phyloP scores from a whole-genome alignment of 2,888 invertebrate genomes.

The Eurytoma adleriae region DNA sequence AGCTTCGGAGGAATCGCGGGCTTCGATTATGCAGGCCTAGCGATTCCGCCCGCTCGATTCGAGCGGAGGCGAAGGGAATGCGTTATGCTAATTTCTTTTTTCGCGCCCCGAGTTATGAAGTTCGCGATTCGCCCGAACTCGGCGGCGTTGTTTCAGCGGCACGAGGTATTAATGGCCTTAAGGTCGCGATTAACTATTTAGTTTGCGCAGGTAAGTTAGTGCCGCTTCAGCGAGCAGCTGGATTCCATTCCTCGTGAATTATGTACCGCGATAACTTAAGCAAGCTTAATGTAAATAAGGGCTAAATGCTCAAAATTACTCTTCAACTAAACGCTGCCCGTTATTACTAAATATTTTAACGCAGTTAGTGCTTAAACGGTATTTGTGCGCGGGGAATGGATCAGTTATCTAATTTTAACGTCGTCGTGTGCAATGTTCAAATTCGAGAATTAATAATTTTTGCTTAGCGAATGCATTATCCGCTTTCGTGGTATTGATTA shows the following conservation, averaged over 20 bases:
- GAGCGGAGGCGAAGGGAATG: neutral
- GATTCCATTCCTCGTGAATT: conserved; percentile 17
- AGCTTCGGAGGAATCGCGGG: neutral
- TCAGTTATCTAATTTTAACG: too few species aligned
- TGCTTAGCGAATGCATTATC: too few species aligned
- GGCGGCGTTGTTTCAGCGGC: conserved; percentile 1
- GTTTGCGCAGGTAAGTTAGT: neutral
- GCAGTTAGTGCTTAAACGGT: too few species aligned
- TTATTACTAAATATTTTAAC: conserved; percentile 24
- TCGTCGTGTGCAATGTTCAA: too few species aligned
- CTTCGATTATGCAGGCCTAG: conserved; percentile 22
- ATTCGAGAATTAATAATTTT: too few species aligned
- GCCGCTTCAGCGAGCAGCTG: conserved; percentile 11
- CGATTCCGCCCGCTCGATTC: neutral
- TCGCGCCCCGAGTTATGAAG: neutral
- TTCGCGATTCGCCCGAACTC: neutral
- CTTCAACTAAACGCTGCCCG: neutral
- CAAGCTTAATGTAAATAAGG: conserved; percentile 38
- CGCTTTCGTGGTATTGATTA: too few species aligned
- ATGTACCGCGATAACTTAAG: conserved; percentile 35
- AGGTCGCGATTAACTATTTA: conserved; percentile 33
- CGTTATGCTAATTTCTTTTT: conserved; percentile 1
- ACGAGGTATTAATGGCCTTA: conserved; percentile 21
- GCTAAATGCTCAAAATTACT: conserved; percentile 31
- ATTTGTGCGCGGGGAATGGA: too few species aligned